Evolutionary conservation across 2,797 vertebrate genomes (phyloP).

Genomic region (Psittacula echo): DNA sequence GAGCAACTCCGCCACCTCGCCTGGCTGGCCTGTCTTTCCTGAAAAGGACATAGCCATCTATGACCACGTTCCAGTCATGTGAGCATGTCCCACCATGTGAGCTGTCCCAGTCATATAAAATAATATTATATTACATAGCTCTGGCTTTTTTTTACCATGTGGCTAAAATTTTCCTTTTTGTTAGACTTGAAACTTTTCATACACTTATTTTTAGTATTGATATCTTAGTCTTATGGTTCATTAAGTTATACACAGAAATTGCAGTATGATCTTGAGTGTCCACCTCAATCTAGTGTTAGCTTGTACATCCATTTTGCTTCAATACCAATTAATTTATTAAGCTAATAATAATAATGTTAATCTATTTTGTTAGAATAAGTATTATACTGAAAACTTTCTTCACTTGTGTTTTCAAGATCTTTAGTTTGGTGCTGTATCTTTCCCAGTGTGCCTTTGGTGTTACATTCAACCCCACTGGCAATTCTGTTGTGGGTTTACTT

Average conservation of each 20-base stretch:
- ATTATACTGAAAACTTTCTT: not conserved
- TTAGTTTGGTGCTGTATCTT: not conserved
- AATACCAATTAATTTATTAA: not conserved
- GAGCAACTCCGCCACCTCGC: too few species aligned
- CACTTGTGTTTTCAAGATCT: not conserved
- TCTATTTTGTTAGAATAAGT: not conserved
- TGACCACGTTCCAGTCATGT: too few species aligned
- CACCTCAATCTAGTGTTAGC: not conserved
- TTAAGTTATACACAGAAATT: not conserved
- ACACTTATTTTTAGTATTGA: not conserved
- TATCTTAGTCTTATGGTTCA: not conserved
- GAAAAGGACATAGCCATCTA: too few species aligned
- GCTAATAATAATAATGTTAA: not conserved
- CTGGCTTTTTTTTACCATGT: not conserved
- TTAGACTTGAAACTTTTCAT: not conserved
- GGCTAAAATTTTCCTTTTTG: not conserved
- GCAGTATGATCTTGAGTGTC: not conserved
- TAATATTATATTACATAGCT: not conserved
- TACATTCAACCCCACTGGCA: not conserved
- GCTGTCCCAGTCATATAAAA: not conserved
- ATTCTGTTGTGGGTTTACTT: not conserved
- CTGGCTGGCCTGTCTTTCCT: too few species aligned
- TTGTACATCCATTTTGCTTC: not conserved
- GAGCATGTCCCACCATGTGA: too few species aligned
- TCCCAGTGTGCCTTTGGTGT: not conserved